Base-by-base conservation (phyloP, 2,113 vertebrate genomes). In the Hylia prasina region DNA sequence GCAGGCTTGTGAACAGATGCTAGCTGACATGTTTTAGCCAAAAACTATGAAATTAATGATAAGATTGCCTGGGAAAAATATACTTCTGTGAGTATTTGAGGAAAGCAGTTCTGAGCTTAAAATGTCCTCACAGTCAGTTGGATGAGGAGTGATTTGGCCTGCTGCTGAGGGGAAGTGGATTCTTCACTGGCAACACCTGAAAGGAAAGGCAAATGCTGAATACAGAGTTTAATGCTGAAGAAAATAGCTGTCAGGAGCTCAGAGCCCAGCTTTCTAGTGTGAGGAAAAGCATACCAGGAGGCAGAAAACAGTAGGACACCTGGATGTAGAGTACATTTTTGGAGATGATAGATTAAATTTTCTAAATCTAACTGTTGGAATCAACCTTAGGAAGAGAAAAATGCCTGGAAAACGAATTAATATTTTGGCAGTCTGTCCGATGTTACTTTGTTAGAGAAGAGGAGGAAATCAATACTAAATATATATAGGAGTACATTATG, bases 31-130 rank as follows among this genome's bases (percentile, higher is more conserved):
- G 58, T 81, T 92, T 95, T 81, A 87, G 82, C 45, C 83, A 95
- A 83, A 92, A 97, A 87, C 39, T 33, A 77, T 44, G 68, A 83
- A 80, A 80, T 78, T 90, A 94, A 91, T 91, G 89, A 92, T 87
- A 87, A 95, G 69, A 61, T 68, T 97, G 96, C 82, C 94, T 95
- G 93, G 93, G 90, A 84, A 94, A 95, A 93, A 82, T 85, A 86
- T 72, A 78, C 72, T 93, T 94, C 40, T 87, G 66, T 83, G 77
- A 89, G 45, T 78, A 70, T 85, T 76, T 90, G 77, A 93, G 79
- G 66, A 92, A 95, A 94, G 58, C 60, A 89, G 63, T 58, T 68
- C 76, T 92, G 63, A 87, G 81, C 77, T 88, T 66, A 78, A 60
- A 80, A 79, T 91, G 79, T 89, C 45, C 63, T 91, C 71, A 30